Evolutionary conservation across 2,797 vertebrate genomes (phyloP), one percentile per base, ranked within the genome.

Genomic region (Silurus lanzhouensis): DNA sequence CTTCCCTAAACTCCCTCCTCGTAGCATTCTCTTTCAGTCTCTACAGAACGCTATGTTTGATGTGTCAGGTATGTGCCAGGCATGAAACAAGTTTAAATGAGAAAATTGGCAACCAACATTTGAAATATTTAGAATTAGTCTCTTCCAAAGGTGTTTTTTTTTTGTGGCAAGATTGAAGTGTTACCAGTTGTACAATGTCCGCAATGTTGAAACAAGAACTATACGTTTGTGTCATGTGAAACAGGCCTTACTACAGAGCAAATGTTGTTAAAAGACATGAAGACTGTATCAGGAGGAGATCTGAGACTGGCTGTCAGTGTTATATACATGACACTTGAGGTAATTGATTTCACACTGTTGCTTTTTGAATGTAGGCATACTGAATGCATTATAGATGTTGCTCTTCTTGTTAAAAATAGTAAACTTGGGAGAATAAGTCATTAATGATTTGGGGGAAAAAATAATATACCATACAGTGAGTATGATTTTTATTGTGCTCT

Each of bases 251-350:
- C 92, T 0, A 97, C 96, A 0, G 96, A 97, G 81, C 97, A 99
- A 93, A 97, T 98, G 97, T 90, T 98, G 89, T 87, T 96, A 86
- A 99, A 98, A 89, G 97, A 99, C 93, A 95, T 98, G 93, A 99
- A 99, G 88, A 92, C 89, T 0, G 84, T 96, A 25, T 92, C 92
- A 0, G 87, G 88, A 0, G 93, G 92, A 6, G 93, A 94, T 72
- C 81, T 92, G 12, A 89, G 83, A 3, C 8, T 97, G 0, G 95
- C 93, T 2, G 1, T 98, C 85, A 97, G 96, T 1, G 94, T 95
- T 0, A 46, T 99, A 44, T 99, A 97, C 70, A 83, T 97, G 92
- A 92, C 91, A 0, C 87, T 98, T 71, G 94, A 97, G 94, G 98
- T 98, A 90, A 92, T 91, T 85, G 63, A 57, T 75, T 81, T 71